A percentile compares a stretch with the other conserved stretches of the same genome.
Evolutionary conservation across 1,140 invertebrate species (phyloP).

Genomic region (Samia ricini): DNA sequence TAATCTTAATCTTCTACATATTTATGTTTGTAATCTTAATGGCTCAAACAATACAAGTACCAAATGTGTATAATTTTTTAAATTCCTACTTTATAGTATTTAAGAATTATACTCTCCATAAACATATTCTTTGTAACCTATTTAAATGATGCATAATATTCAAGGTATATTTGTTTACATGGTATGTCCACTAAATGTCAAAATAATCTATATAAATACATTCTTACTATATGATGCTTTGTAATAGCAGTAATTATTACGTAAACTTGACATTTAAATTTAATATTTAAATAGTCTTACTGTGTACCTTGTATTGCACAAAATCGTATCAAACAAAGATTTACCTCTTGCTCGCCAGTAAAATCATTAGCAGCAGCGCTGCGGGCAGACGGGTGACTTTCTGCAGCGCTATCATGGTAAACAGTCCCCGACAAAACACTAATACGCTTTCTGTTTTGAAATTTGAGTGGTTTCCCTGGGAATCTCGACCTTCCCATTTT

Average conservation of each 20-base stretch:
- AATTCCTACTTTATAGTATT: neutral
- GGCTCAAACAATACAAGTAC: neutral
- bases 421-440: conserved; percentile 81
- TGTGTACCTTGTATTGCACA: conserved; percentile 33
- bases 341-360: conserved; percentile 72
- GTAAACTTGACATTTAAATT: conserved; percentile 59
- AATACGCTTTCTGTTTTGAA: conserved; percentile 88
- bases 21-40: too few relatives aligned
- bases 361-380: conserved; percentile 64
- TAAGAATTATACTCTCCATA: neutral
- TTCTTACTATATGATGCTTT: neutral
- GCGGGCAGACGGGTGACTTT: conserved; percentile 65
- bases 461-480: conserved; percentile 90
- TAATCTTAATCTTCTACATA: too few relatives aligned
- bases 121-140: neutral
- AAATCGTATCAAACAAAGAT: conserved; percentile 36
- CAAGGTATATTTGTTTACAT: conserved; percentile 48
- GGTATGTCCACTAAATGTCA: neutral
- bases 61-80: neutral
- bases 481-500: conserved; percentile 84
- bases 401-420: conserved; percentile 69
- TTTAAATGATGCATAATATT: neutral
- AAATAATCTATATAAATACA: neutral
- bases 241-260: conserved; percentile 59
- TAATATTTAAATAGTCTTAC: conserved; percentile 28